phyloP scores from a whole-genome alignment of 2,888 invertebrate genomes.

The Caenorhabditis angaria region DNA sequence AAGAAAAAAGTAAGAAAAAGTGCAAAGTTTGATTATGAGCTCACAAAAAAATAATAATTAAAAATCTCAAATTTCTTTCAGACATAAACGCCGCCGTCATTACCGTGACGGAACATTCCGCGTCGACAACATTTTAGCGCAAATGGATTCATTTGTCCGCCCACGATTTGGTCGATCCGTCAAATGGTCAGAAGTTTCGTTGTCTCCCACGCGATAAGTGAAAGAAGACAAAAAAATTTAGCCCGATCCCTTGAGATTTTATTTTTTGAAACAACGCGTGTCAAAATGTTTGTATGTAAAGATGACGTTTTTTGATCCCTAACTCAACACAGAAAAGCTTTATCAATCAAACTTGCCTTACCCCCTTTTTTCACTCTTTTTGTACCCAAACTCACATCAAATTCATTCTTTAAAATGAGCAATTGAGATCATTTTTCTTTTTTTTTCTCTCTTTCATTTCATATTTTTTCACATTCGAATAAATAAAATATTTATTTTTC shows the following conservation, averaged over 20 bases:
- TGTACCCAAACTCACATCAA: background rate
- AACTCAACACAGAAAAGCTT: conserved; percentile 35
- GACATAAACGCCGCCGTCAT: conserved; percentile 49
- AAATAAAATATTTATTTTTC: no score
- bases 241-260: no score
- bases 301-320: conserved; percentile 33
- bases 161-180: conserved; percentile 50
- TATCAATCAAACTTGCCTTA: conserved; percentile 42
- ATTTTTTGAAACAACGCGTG: conserved; percentile 16
- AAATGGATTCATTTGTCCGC: conserved; percentile 55
- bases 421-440: conserved; percentile 24
- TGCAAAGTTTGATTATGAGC: no score
- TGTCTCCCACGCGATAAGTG: background rate
- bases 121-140: conserved; percentile 49
- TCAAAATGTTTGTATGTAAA: conserved; percentile 45
- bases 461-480: conserved; percentile 9
- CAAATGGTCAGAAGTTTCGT: conserved; percentile 8
- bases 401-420: background rate
- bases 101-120: conserved; percentile 48
- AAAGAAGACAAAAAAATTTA: no score
- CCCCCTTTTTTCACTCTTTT: conserved; percentile 3
- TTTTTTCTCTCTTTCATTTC: conserved; percentile 3
- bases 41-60: background rate
- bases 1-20: no score
- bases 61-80: conserved; percentile 8